Conservation (phyloP, 2,888 invertebrate species). For the Platerodrilus igneus region DNA sequence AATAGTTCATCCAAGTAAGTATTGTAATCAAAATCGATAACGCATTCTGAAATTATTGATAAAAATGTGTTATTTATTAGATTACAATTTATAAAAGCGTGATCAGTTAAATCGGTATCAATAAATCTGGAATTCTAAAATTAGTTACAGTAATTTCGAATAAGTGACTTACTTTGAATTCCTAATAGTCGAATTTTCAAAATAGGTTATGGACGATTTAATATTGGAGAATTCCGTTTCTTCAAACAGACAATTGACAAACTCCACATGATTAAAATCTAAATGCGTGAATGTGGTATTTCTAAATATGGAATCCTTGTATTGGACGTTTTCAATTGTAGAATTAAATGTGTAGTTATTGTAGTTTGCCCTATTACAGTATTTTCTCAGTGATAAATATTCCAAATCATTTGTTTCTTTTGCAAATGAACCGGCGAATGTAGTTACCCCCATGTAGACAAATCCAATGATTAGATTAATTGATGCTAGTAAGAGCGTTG, state of each 20-base stretch:
- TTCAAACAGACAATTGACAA: conserved; percentile 65
- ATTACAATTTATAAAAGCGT: conserved; percentile 58
- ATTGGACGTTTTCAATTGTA: conserved; percentile 62
- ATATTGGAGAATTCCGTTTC: conserved; percentile 66
- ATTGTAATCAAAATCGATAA: conserved; percentile 54
- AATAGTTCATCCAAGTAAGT: conserved; percentile 53
- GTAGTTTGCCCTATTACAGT: conserved; percentile 35
- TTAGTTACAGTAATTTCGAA: neutral
- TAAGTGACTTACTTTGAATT: conserved; percentile 54
- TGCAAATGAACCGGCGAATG: conserved; percentile 53
- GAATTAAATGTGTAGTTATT: conserved; percentile 51
- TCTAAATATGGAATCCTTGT: conserved; percentile 55
- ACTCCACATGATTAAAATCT: conserved; percentile 67
- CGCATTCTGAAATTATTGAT: conserved; percentile 44
- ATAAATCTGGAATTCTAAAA: conserved; percentile 53
- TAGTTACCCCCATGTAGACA: conserved; percentile 52
- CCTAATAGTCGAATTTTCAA: conserved; percentile 58
- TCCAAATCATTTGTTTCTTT: conserved; percentile 47
- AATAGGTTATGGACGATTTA: conserved; percentile 65
- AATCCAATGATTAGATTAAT: conserved; percentile 54
- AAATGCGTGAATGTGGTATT: conserved; percentile 65
- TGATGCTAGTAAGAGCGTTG: conserved; percentile 58
- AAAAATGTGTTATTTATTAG: conserved; percentile 54
- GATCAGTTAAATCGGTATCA: conserved; percentile 60
- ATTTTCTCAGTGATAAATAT: conserved; percentile 37